phyloP scores from a whole-genome alignment of 1,140 invertebrate species.

The Bombus picipes region DNA sequence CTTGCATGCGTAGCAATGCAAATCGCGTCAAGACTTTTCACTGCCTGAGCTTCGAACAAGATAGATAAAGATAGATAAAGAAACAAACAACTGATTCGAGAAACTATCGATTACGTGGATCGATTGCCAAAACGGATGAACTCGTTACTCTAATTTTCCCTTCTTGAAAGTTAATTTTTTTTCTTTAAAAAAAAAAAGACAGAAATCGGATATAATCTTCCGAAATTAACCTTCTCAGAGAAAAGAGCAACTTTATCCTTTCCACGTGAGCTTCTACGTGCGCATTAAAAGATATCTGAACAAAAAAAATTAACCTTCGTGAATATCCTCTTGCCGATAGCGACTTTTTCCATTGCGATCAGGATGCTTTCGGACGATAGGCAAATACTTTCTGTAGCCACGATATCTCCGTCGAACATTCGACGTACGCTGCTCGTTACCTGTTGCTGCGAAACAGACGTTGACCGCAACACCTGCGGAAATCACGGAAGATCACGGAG shows the following conservation, averaged over 20 bases:
- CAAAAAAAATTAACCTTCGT: background rate
- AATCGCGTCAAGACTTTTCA: background rate
- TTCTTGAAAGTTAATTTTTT: too few species aligned
- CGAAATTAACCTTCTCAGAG: too few species aligned
- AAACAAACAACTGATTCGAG: background rate
- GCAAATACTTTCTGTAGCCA: background rate
- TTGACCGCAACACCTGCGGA: slow-evolving; percentile 30
- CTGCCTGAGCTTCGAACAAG: background rate
- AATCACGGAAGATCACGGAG: background rate
- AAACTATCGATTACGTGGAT: background rate
- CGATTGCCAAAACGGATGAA: background rate
- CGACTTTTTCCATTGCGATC: background rate
- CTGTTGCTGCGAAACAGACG: background rate
- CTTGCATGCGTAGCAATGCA: slow-evolving; percentile 3
- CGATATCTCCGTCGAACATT: background rate
- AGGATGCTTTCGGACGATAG: background rate
- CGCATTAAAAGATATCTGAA: background rate
- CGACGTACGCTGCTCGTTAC: background rate
- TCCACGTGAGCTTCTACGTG: background rate
- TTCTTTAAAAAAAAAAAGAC: too few species aligned
- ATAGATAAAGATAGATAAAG: background rate
- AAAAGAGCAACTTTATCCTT: background rate
- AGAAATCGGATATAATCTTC: too few species aligned
- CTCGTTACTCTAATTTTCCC: background rate
- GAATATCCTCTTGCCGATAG: background rate